Evolutionary conservation across 2,888 invertebrate species (phyloP), one percentile per base, ranked within the genome.

Genomic region (Gisinianus flammeolus): DNA sequence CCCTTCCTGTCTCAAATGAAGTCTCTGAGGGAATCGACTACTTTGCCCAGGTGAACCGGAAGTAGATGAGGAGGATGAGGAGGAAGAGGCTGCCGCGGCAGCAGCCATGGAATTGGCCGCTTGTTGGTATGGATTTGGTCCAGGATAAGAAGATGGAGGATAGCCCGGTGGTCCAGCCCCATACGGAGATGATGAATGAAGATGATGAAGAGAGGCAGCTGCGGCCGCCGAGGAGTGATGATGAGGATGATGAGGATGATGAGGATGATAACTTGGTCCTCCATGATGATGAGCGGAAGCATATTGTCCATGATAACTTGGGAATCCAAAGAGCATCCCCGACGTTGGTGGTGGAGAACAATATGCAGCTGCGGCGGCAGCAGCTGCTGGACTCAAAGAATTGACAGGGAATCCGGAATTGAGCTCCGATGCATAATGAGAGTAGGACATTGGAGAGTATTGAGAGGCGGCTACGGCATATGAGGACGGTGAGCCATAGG

Each of bases 1-100:
- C 33, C 87, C 85, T 77, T 87, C 87, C 80, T 89, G 88, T 66
- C 84, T 74, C 22, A 84, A 77, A 73, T 84, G 84, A 44, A 84
- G 81, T 67, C 84, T 76, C 67, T 81, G 81, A 73, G 79, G 78
- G 71, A 80, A 81, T 70, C 83, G 30, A n/a, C n/a, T n/a, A n/a
- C n/a, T n/a, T 58, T 72, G 72, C 76, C 80, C 81, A 28, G 44
- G 67, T 22, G 75, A 77, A 52, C 70, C 76, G 4, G 77, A 58
- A 26, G 77, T 73, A 19, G 75, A 69, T 4, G 79, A 75, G n/a
- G 82, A 67, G 0, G 76, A 58, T 16, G 78, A 76, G 5, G 35
- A 68, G n/a, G 75, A 69, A 4, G 79, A 75, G n/a, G 82, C 62
- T 0, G 76, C 52, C 12, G 78, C 76, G 5, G 35, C 66, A n/a